Evolutionary conservation across 2,888 invertebrate species (phyloP).

Genomic region (Dryomyza anilis): DNA sequence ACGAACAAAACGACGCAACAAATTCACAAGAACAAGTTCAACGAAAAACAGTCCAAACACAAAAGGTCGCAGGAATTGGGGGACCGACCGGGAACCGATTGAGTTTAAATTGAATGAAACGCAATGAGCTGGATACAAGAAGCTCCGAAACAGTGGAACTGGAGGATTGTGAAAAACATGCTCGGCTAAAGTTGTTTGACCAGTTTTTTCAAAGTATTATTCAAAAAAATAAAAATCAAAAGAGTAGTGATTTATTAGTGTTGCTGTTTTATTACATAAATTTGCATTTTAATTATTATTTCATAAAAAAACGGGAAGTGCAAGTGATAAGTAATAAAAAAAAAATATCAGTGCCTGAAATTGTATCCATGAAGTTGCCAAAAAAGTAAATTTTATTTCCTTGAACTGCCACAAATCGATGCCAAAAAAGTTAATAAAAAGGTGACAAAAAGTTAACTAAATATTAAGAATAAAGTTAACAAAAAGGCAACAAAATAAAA

Average conservation of each 20-base stretch:
- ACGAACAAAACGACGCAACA: not conserved
- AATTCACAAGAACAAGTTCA: not conserved
- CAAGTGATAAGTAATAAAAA: conserved; percentile 20
- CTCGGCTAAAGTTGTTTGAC: conserved; percentile 46
- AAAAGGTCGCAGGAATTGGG: not conserved
- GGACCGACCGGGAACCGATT: not conserved
- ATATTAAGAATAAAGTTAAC: no score
- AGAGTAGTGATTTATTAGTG: not conserved
- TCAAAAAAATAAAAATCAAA: conserved; percentile 9
- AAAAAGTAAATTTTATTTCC: no score
- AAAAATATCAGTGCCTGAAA: conserved; percentile 23
- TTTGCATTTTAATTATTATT: not conserved
- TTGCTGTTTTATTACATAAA: not conserved
- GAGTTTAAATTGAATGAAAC: conserved; percentile 8
- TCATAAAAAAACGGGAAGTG: conserved; percentile 9
- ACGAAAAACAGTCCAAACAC: not conserved
- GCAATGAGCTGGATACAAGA: conserved; percentile 4
- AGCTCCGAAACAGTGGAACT: conserved; percentile 1
- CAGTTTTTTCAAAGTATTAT: conserved; percentile 38
- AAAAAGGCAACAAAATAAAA: no score
- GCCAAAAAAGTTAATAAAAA: no score
- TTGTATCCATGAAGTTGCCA: conserved; percentile 20
- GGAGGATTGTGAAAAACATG: conserved; percentile 25
- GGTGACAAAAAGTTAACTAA: no score
- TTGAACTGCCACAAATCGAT: no score